phyloP scores from a whole-genome alignment of 2,888 invertebrate species.

The Sinohyriopsis cumingii region DNA sequence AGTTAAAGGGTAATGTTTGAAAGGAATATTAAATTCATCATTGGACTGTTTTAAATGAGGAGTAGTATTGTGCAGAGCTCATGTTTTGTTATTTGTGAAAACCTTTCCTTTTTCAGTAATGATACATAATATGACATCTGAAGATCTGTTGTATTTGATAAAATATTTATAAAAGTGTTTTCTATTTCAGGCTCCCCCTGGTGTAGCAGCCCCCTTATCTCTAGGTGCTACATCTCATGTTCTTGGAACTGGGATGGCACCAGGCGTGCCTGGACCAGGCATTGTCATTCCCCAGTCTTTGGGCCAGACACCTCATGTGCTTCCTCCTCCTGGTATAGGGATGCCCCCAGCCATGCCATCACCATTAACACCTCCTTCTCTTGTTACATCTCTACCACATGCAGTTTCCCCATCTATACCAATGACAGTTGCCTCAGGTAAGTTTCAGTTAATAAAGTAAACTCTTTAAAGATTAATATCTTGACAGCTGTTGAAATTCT shows the following conservation, averaged over 20 bases:
- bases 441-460: too few species aligned
- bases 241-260: slow-evolving; percentile 18
- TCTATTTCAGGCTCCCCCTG: slow-evolving; percentile 57
- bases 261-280: slow-evolving; percentile 29
- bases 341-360: slow-evolving; percentile 25
- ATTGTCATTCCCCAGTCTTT: slow-evolving; percentile 44
- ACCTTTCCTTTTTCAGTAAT: too few species aligned
- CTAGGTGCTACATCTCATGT: slow-evolving; percentile 39
- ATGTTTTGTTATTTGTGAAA: too few species aligned
- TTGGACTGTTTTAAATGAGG: too few species aligned
- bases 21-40: too few species aligned
- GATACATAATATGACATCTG: too few species aligned
- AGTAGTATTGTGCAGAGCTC: too few species aligned
- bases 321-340: slow-evolving; percentile 21
- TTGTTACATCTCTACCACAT: neutral
- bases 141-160: neutral
- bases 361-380: slow-evolving; percentile 20
- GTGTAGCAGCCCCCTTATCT: slow-evolving; percentile 57
- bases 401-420: too few species aligned
- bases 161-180: neutral
- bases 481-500: too few species aligned
- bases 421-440: too few species aligned
- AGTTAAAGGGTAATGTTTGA: too few species aligned
- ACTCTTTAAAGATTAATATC: too few species aligned
- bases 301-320: slow-evolving; percentile 26